A percentile compares a stretch with the other conserved stretches of the same genome.
These are phyloP conservation scores for Conus canariensis DNA, from an alignment of 2,888 invertebrate species.

Conservation along the genomic window DNA sequence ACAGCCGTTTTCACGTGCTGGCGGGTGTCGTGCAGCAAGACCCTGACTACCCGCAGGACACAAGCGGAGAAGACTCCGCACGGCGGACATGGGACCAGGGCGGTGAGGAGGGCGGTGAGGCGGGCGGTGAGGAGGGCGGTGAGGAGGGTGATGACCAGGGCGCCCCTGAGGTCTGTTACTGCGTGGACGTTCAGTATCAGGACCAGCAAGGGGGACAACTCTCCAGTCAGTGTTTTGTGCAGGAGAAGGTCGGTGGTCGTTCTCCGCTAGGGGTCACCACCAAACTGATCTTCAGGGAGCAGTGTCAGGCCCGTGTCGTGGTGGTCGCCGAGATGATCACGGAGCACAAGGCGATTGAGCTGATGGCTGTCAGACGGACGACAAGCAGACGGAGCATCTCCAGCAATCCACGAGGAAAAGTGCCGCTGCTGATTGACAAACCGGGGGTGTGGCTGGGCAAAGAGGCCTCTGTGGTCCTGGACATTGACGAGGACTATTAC, in stretches of 20 bases:
- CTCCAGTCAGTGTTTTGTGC: background rate
- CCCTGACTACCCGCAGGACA: constrained; percentile 9
- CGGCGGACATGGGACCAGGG: no score
- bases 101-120: background rate
- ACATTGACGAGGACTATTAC: constrained; percentile 69
- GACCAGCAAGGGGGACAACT: background rate
- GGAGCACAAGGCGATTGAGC: constrained; percentile 40
- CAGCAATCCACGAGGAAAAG: no score
- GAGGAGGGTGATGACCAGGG: background rate
- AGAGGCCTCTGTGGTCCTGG: constrained; percentile 57
- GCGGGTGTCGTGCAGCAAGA: constrained; percentile 11
- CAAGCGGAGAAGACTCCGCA: background rate
- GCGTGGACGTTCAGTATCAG: background rate
- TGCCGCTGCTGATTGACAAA: no score
- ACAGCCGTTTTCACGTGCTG: constrained; percentile 24
- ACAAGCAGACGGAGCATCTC: background rate
- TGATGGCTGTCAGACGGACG: background rate
- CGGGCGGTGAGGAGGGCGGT: no score
- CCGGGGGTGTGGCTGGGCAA: constrained; percentile 23
- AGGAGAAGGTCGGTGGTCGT: background rate
- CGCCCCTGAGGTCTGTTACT: background rate
- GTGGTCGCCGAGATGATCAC: constrained; percentile 23
- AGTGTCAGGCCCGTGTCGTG: background rate
- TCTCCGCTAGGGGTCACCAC: background rate
- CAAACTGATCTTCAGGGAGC: background rate